A percentile compares a stretch with the other conserved stretches of the same genome.
These are phyloP conservation scores for Neomonachus schauinslandi DNA, from an alignment of 2,113 vertebrate species.

Conservation along the genomic window DNA sequence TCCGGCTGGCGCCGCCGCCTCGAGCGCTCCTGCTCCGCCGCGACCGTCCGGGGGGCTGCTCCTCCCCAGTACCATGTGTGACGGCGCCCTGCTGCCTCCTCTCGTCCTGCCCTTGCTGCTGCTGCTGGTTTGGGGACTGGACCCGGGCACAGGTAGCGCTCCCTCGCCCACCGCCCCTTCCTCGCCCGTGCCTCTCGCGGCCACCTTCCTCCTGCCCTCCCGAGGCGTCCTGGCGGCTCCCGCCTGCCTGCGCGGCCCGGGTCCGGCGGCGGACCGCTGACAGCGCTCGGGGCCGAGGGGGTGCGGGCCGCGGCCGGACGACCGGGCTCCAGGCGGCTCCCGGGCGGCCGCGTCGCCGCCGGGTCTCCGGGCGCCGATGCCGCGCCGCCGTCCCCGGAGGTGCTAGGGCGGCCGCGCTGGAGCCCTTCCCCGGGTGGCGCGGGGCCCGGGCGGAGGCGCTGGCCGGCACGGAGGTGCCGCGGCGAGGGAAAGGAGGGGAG, in stretches of 20 bases:
- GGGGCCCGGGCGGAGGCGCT: background rate
- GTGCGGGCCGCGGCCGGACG: background rate
- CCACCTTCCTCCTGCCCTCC: background rate
- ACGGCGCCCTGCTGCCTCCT: constrained; percentile 83
- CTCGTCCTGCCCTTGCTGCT: constrained; percentile 86
- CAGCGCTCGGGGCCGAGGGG: background rate
- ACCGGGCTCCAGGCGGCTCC: background rate
- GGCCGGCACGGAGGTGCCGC: background rate
- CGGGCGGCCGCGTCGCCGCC: background rate
- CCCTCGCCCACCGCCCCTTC: background rate
- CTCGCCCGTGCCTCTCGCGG: constrained; percentile 59
- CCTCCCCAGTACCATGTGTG: constrained; percentile 87
- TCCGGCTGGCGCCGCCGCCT: constrained; percentile 68
- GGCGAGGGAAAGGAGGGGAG: too few relatives aligned
- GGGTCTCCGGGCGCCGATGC: background rate
- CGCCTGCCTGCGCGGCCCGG: background rate
- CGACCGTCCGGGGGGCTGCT: constrained; percentile 62
- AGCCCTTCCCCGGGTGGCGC: background rate
- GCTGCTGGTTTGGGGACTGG: constrained; percentile 81
- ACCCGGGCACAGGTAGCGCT: constrained; percentile 85
- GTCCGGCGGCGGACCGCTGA: background rate
- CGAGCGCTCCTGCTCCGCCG: constrained; percentile 49
- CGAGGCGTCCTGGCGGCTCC: background rate
- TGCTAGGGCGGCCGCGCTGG: background rate
- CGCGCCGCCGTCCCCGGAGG: background rate